Conservation (phyloP, 2,797 vertebrate genomes). For the Argentina silus region DNA sequence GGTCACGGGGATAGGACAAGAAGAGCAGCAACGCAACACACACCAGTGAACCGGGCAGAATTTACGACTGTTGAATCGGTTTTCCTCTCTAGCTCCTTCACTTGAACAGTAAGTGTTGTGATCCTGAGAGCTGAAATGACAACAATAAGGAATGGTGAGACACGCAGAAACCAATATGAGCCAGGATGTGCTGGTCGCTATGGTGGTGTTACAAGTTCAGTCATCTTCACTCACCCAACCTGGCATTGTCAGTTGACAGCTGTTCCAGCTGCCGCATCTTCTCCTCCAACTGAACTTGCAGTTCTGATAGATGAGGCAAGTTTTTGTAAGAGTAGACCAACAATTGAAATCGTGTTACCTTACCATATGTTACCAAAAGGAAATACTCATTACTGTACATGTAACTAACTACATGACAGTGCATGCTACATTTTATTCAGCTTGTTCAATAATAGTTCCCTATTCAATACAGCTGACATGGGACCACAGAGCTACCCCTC, state of each 20-base stretch:
- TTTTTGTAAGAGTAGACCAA: background rate
- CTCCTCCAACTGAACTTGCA: slow-evolving; percentile 36
- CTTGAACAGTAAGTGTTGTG: background rate
- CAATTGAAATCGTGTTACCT: background rate
- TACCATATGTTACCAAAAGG: background rate
- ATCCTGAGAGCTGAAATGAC: slow-evolving; percentile 1
- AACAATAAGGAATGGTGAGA: background rate
- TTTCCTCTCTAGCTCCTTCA: background rate
- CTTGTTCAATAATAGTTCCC: no score
- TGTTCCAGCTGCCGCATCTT: slow-evolving; percentile 39
- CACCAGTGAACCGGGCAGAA: background rate
- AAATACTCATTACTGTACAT: background rate
- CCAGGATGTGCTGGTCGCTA: background rate
- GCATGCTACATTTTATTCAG: no score
- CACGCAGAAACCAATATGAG: background rate
- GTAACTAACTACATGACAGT: no score
- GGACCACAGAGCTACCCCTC: no score
- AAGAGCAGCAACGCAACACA: background rate
- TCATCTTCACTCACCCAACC: slow-evolving; percentile 37
- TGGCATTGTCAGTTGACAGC: slow-evolving; percentile 27
- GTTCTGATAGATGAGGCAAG: slow-evolving; percentile 33
- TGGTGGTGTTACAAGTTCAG: background rate
- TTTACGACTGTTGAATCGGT: background rate
- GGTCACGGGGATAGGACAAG: background rate
- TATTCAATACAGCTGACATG: no score